Conservation (phyloP, 2,113 vertebrate species). For the Prochilodus magdalenae region DNA sequence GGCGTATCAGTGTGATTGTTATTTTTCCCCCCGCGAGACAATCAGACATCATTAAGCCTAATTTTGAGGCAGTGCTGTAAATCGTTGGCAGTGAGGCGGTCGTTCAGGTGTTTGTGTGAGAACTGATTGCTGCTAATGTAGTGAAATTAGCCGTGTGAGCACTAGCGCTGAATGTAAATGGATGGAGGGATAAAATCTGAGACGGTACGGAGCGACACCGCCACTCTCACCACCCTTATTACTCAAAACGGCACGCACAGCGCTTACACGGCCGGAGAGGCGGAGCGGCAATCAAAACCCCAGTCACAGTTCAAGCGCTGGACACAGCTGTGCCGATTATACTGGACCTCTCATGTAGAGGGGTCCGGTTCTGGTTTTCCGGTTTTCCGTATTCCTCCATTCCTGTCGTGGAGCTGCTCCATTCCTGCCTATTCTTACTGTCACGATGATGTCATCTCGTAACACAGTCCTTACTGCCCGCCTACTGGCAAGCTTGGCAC, state of each 20-base stretch:
- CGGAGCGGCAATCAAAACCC: too few relatives aligned
- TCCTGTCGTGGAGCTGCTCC: too few relatives aligned
- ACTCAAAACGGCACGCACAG: not conserved
- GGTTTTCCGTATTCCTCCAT: too few relatives aligned
- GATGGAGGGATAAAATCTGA: not conserved
- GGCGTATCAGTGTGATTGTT: constrained; percentile 6
- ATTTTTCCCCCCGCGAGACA: not conserved
- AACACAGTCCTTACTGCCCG: too few relatives aligned
- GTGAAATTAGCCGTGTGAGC: not conserved
- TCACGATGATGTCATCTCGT: too few relatives aligned
- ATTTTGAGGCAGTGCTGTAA: constrained; percentile 22
- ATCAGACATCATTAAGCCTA: constrained; percentile 23
- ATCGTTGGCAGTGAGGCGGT: constrained; percentile 12
- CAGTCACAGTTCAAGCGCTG: too few relatives aligned
- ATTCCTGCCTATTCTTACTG: too few relatives aligned
- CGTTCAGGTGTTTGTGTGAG: not conserved
- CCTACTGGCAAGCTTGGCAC: too few relatives aligned
- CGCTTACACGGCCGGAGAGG: not conserved
- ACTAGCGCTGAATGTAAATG: not conserved
- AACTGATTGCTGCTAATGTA: constrained; percentile 20
- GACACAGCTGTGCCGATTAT: too few relatives aligned
- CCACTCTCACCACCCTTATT: not conserved
- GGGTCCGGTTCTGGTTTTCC: too few relatives aligned
- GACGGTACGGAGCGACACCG: not conserved
- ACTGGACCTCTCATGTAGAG: too few relatives aligned